A percentile compares a stretch with the other conserved stretches of the same genome.
Conservation (phyloP, 1,140 invertebrate species). For the Parasteatoda tepidariorum region DNA sequence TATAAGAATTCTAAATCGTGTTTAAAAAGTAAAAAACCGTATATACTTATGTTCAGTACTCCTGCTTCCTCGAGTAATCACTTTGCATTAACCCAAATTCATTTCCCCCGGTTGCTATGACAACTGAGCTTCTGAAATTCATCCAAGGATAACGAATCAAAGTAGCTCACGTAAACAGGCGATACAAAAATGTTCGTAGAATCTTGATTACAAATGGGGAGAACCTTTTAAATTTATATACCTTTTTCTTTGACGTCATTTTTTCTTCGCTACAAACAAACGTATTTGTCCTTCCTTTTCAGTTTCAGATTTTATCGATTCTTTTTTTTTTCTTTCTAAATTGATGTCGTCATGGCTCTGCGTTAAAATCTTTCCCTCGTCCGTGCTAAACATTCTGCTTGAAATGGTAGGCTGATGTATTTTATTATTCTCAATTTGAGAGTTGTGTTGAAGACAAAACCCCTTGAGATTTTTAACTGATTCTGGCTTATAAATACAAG, state of each 20-base stretch:
- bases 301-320: not conserved
- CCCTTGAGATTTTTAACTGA: too few relatives aligned
- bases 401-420: too few relatives aligned
- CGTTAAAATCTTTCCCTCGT: too few relatives aligned
- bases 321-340: not conserved
- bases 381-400: too few relatives aligned
- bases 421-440: too few relatives aligned
- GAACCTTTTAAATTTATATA: not conserved
- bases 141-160: not conserved
- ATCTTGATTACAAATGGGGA: not conserved
- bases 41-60: too few relatives aligned
- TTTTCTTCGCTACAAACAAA: not conserved
- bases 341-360: not conserved
- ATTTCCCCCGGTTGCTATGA: slow-evolving; percentile 23
- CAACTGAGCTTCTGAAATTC: slow-evolving; percentile 1
- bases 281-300: not conserved
- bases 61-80: slow-evolving; percentile 17
- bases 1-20: too few relatives aligned
- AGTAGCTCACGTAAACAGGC: not conserved
- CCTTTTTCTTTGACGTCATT: not conserved
- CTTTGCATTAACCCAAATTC: slow-evolving; percentile 37
- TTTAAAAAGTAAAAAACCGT: too few relatives aligned
- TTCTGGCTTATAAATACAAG: too few relatives aligned
- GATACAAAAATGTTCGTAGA: not conserved
- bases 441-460: too few relatives aligned